Evolutionary conservation across 2,888 invertebrate genomes (phyloP), one percentile per base, ranked within the genome.

Genomic region (Theristus sp.): DNA sequence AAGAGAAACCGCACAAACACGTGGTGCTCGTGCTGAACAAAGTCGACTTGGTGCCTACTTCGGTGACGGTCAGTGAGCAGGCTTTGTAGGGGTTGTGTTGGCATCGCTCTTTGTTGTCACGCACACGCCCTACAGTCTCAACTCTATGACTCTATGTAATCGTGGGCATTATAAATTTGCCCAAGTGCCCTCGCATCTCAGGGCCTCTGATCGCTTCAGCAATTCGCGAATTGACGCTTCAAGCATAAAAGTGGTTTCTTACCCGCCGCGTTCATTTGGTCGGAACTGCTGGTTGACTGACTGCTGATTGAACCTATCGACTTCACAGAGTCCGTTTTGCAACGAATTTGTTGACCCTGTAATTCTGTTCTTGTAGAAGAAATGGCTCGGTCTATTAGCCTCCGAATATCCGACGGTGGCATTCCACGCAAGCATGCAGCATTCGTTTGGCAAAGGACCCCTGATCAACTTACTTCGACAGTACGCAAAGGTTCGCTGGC

Each of bases 391-490:
- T 20, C 85, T 89, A 68, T 80, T 99, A 13, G 94, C 90, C 73
- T 79, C 84, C 22, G 93, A 96, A 74, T 89, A 91, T 76, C 98
- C 98, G 3, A 98, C 98, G 0, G 82, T 99, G 68, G 96, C 96
- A 0, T 99, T 98, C 74, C 94, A 96, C 77, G 93, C 98, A 1
- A 94, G 93, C n/a, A 78, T 98, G 64, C 93, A 87, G 49, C 94
- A 99, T 80, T 90, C 96, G 0, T 99, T 98, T 77, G 98, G 87
- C 59, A 98, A 98, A 80, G 94, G 94, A 24, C 88, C 94, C 0
- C 80, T 99, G 3, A 96, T 99, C 61, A 93, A 91, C 77, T 79
- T 99, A 38, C 79, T 99, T 53, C 81, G 98, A 27, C 98, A 99
- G 74, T 88, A 99, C 78, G 87, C 83, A 0, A 93, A 93, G 76